Evolutionary conservation across 2,888 invertebrate species (phyloP).

Genomic region (Apamea monoglypha): DNA sequence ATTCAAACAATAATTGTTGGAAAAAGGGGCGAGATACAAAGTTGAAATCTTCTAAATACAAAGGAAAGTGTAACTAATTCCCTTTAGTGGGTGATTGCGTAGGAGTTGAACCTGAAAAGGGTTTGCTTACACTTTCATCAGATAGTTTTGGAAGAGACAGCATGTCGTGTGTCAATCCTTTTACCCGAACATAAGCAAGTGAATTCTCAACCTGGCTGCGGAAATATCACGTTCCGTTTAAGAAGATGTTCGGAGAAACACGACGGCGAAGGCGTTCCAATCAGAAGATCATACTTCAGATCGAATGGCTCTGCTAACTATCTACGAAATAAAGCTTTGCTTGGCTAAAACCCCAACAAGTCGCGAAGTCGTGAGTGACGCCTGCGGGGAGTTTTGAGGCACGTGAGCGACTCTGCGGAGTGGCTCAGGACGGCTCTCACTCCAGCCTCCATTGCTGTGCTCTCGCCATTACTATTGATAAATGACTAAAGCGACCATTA

Average conservation of each 20-base stretch:
- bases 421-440: background rate
- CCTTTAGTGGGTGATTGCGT: background rate
- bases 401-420: too few relatives aligned
- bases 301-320: background rate
- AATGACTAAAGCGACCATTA: conserved; percentile 69
- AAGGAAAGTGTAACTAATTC: background rate
- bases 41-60: background rate
- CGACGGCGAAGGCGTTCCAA: background rate
- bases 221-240: background rate
- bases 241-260: background rate
- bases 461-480: conserved; percentile 54
- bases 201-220: background rate
- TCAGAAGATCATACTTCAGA: background rate
- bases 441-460: background rate
- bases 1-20: background rate
- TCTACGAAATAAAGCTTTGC: background rate
- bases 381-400: background rate
- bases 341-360: background rate
- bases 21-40: background rate
- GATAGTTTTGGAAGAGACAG: background rate
- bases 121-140: background rate
- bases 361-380: too few relatives aligned
- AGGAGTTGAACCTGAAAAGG: background rate
- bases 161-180: background rate
- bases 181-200: background rate